These are phyloP conservation scores for Drosophila neoperkinsi DNA, from an alignment of 2,888 invertebrate species.

Conservation along the genomic window DNA sequence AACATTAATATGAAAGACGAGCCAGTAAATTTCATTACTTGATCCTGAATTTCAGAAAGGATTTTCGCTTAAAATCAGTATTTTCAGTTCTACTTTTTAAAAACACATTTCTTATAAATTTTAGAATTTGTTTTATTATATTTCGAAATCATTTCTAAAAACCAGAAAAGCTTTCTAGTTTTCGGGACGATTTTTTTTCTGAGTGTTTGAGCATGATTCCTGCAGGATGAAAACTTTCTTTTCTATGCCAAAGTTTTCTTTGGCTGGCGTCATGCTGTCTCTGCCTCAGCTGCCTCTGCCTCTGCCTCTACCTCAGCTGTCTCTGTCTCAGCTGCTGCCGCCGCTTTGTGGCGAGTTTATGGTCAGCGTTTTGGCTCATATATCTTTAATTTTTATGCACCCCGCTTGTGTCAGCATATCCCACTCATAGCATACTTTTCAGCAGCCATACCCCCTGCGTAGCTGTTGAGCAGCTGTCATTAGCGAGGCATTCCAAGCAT, in stretches of 20 bases:
- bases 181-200: neutral
- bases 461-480: conserved; percentile 63
- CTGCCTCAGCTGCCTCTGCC: neutral
- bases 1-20: neutral
- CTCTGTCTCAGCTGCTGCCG: conserved; percentile 5
- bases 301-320: neutral
- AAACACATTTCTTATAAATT: neutral
- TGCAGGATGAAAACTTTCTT: conserved; percentile 33
- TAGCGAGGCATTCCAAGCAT: conserved; percentile 56
- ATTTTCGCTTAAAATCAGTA: neutral
- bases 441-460: conserved; percentile 24
- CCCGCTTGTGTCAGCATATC: conserved; percentile 69
- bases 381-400: conserved; percentile 77
- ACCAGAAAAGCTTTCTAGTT: neutral
- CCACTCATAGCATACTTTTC: conserved; percentile 72
- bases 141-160: neutral
- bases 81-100: neutral
- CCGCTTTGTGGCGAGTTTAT: conserved; percentile 41
- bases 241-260: conserved; percentile 14
- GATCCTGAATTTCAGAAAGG: neutral
- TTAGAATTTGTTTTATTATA: neutral
- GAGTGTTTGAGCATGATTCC: conserved; percentile 27
- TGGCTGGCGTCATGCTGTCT: conserved; percentile 52
- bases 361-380: conserved; percentile 57
- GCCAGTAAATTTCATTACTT: neutral